Evolutionary conservation across 2,113 vertebrate species (phyloP).

Genomic region (Calidris pygmaea): DNA sequence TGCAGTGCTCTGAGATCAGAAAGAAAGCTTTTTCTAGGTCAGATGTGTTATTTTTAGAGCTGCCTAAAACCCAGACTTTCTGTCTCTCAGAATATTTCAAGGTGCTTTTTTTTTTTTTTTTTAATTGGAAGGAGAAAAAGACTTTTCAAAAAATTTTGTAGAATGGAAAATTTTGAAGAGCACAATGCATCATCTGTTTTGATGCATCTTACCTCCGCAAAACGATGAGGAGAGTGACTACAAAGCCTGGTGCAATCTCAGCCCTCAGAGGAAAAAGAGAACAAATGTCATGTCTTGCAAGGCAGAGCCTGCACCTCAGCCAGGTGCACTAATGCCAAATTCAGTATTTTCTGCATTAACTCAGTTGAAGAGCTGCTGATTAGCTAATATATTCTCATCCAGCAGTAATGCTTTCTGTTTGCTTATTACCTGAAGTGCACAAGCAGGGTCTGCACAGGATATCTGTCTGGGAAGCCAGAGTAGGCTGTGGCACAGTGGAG

Average conservation of each 20-base stretch:
- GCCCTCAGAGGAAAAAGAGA: neutral
- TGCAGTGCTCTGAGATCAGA: neutral
- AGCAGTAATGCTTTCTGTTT: neutral
- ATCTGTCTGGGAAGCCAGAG: neutral
- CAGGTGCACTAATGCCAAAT: neutral
- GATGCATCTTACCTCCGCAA: neutral
- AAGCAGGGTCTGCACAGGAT: neutral
- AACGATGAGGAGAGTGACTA: neutral
- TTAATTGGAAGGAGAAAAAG: neutral
- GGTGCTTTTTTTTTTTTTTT: neutral
- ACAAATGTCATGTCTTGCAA: neutral
- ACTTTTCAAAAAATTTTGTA: neutral
- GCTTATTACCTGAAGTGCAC: neutral
- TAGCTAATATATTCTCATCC: neutral
- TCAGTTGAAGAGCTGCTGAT: neutral
- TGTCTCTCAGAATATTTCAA: neutral
- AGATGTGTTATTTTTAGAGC: conserved; percentile 6
- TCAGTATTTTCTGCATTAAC: neutral
- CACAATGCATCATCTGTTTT: neutral
- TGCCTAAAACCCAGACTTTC: neutral
- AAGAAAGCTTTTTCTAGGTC: neutral
- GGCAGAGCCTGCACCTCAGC: neutral
- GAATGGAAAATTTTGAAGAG: neutral
- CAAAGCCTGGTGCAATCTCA: neutral
- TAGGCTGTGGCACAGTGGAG: neutral